These are phyloP conservation scores for Miichthys miiuy DNA, from an alignment of 2,797 vertebrate species.

Conservation along the genomic window DNA sequence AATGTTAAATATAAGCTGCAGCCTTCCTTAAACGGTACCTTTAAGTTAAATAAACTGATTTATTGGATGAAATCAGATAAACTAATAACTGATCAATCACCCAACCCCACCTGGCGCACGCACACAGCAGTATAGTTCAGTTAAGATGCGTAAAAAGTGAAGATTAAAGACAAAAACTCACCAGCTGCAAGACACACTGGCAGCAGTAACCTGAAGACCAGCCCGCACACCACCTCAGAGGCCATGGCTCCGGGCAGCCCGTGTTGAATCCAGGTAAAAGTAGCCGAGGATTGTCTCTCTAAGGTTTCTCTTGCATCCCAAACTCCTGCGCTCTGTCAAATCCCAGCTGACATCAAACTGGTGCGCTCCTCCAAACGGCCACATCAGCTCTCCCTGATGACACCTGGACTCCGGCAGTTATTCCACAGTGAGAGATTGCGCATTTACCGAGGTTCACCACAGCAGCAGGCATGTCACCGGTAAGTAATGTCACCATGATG, in stretches of 20 bases:
- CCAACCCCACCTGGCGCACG: background rate
- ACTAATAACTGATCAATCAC: background rate
- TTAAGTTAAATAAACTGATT: background rate
- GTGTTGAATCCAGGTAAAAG: constrained; percentile 60
- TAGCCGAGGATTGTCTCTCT: constrained; percentile 51
- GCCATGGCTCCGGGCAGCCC: constrained; percentile 86
- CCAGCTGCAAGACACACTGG: constrained; percentile 94
- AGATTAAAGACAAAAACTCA: constrained; percentile 77
- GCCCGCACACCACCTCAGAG: constrained; percentile 94
- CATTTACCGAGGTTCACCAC: constrained; percentile 42
- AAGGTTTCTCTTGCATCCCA: constrained; percentile 70
- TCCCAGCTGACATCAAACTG: constrained; percentile 77
- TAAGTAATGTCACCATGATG: constrained; percentile 29
- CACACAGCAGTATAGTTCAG: background rate
- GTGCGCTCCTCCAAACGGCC: constrained; percentile 61
- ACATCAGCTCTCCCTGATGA: constrained; percentile 57
- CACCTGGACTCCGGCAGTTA: constrained; percentile 64
- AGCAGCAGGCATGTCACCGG: constrained; percentile 43
- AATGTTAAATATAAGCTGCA: background rate
- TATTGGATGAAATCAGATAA: background rate
- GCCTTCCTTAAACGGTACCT: background rate
- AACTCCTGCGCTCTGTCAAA: constrained; percentile 76
- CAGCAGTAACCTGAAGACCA: constrained; percentile 95
- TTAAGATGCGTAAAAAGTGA: constrained; percentile 25
- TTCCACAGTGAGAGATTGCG: constrained; percentile 48